A percentile compares a stretch with the other conserved stretches of the same genome.
Evolutionary conservation across 2,888 invertebrate species (phyloP).

Genomic region (Argyra leucocephala): DNA sequence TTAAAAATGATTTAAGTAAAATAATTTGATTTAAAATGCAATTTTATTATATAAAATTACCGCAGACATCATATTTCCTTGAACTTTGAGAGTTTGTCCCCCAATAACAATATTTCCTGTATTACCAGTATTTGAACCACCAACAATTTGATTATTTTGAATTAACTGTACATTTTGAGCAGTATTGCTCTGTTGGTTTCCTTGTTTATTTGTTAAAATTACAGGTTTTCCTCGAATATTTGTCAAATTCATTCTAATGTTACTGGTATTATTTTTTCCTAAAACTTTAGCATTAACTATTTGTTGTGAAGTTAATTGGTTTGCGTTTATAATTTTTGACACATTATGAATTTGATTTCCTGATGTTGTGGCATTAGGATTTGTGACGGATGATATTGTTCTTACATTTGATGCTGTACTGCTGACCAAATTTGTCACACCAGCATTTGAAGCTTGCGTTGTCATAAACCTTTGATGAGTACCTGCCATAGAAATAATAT

Average conservation of each 20-base stretch:
- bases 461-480: conserved; percentile 32
- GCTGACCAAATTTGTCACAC: conserved; percentile 27
- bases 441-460: conserved; percentile 24
- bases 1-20: neutral
- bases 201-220: conserved; percentile 45
- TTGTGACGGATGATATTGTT: conserved; percentile 32
- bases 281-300: conserved; percentile 45
- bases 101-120: conserved; percentile 35
- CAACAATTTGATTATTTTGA: conserved; percentile 31
- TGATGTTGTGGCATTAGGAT: conserved; percentile 3
- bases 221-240: conserved; percentile 51
- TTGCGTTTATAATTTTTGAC: conserved; percentile 26
- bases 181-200: conserved; percentile 20
- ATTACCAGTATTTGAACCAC: conserved; percentile 11
- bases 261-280: conserved; percentile 30
- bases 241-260: conserved; percentile 48
- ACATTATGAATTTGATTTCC: conserved; percentile 17
- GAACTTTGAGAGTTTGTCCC: conserved; percentile 40
- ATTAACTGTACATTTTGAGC: conserved; percentile 42
- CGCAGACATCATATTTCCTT: conserved; percentile 34
- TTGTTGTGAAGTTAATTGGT: conserved; percentile 36
- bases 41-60: conserved; percentile 14
- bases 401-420: conserved; percentile 22
- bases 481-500: conserved; percentile 38
- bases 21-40: neutral